phyloP scores from a whole-genome alignment of 2,113 vertebrate genomes.

The Nesogale talazaci region DNA sequence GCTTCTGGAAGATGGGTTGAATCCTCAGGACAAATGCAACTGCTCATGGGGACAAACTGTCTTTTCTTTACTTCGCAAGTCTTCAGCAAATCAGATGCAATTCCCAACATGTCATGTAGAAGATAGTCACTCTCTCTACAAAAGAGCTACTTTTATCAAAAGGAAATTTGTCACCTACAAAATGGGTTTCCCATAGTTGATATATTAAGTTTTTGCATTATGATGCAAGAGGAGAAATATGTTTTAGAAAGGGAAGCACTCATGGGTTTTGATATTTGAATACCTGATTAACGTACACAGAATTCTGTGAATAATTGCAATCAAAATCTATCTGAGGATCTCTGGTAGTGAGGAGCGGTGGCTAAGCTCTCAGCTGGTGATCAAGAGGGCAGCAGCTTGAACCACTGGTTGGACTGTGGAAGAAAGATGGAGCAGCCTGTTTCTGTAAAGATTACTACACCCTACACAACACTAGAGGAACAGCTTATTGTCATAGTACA shows the following conservation, averaged over 20 bases:
- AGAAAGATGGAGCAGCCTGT: not conserved
- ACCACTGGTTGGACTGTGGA: not conserved
- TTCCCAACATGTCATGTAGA: not conserved
- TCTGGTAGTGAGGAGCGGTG: not conserved
- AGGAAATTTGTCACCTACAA: not conserved
- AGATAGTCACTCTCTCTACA: not conserved
- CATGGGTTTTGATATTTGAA: not conserved
- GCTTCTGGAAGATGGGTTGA: not conserved
- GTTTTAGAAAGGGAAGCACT: not conserved
- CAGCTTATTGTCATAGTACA: not conserved
- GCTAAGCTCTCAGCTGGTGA: not conserved
- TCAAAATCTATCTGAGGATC: not conserved
- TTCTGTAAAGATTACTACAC: not conserved
- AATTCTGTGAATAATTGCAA: not conserved
- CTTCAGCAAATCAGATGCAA: no score
- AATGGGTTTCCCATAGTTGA: constrained; percentile 13
- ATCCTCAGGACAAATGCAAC: not conserved
- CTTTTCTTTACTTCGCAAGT: no score
- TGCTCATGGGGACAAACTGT: not conserved
- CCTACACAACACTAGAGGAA: not conserved
- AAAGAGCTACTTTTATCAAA: not conserved
- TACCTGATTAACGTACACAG: not conserved
- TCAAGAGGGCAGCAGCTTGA: not conserved
- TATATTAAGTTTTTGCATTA: not conserved
- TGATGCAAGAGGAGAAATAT: not conserved